Evolutionary conservation across 2,797 vertebrate species (phyloP).

Genomic region (Cyprinella venusta): DNA sequence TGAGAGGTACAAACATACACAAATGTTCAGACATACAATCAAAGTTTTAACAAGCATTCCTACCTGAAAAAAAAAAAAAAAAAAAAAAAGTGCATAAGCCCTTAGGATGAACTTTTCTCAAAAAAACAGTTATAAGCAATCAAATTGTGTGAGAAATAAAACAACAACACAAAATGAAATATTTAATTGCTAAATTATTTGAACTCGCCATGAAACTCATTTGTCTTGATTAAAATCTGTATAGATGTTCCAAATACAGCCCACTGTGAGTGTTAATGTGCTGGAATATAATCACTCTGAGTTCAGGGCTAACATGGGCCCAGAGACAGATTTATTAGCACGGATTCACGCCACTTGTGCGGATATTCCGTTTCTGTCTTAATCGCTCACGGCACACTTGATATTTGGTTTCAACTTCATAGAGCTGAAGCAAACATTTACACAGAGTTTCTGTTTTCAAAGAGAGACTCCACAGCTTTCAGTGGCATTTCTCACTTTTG

Average conservation of each 20-base stretch:
- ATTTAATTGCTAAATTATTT: not conserved
- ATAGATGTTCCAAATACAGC: not conserved
- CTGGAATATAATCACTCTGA: conserved; percentile 25
- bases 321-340: conserved; percentile 39
- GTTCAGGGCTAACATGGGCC: conserved; percentile 19
- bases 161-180: not conserved
- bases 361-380: conserved; percentile 54
- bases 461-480: conserved; percentile 46
- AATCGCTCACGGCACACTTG: conserved; percentile 54
- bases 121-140: not conserved
- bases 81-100: not conserved
- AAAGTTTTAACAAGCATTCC: not conserved
- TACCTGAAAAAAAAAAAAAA: not conserved
- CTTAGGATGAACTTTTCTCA: not conserved
- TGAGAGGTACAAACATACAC: not conserved
- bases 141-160: not conserved
- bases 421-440: conserved; percentile 55
- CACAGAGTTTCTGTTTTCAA: conserved; percentile 58
- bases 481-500: conserved; percentile 48
- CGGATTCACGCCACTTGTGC: conserved; percentile 48
- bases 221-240: not conserved
- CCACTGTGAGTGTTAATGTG: conserved; percentile 3
- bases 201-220: not conserved
- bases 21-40: not conserved
- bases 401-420: conserved; percentile 55